Evolutionary conservation across 2,797 vertebrate species (phyloP).

Genomic region (Clangula hyemalis): DNA sequence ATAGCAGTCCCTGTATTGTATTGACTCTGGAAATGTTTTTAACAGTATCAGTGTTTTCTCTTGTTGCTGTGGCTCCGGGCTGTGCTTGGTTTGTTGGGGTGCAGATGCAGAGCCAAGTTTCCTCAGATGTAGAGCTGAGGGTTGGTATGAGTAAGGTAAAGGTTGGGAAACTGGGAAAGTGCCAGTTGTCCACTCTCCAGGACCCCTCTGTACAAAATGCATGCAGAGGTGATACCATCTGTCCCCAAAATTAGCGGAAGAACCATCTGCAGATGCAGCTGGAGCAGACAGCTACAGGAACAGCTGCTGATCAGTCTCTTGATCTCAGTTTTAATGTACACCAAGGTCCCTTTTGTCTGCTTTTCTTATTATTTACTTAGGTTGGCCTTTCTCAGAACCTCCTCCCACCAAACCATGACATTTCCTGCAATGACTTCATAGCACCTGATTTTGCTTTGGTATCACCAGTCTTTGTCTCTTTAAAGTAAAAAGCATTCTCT

Average conservation of each 20-base stretch:
- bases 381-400: not conserved
- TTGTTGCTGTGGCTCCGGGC: not conserved
- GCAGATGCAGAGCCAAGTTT: not conserved
- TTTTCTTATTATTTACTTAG: not conserved
- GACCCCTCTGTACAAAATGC: not conserved
- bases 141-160: not conserved
- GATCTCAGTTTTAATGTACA: not conserved
- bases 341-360: not conserved
- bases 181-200: not conserved
- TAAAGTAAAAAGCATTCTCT: not conserved
- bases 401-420: not conserved
- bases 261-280: not conserved
- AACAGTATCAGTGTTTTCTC: not conserved
- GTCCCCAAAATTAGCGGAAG: not conserved
- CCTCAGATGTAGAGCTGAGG: not conserved
- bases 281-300: not conserved
- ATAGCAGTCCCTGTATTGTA: accelerated
- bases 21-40: not conserved
- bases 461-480: not conserved
- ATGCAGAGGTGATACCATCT: not conserved
- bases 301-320: not conserved
- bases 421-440: not conserved
- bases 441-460: not conserved
- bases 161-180: not conserved
- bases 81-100: not conserved